Percentiles rank a stretch among this genome's conserved stretches.
Evolutionary conservation across 2,888 invertebrate genomes (phyloP).

Genomic region (Tetrapedia diversipes): DNA sequence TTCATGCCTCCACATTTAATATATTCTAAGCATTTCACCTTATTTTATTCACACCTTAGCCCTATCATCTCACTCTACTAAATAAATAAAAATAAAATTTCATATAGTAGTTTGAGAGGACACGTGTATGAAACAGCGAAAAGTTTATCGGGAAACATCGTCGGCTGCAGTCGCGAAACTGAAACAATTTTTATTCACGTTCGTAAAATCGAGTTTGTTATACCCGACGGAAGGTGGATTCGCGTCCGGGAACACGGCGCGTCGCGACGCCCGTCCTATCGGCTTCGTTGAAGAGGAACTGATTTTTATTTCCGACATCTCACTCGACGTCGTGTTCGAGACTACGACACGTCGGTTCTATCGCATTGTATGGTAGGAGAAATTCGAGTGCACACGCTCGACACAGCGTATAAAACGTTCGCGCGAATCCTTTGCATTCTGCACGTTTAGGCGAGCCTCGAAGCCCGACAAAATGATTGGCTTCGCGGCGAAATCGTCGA

Average conservation of each 20-base stretch:
- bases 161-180: neutral
- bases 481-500: no score
- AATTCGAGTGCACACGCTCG: neutral
- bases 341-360: neutral
- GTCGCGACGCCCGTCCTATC: slow-evolving; percentile 14
- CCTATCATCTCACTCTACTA: no score
- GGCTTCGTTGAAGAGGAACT: slow-evolving; percentile 2
- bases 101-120: neutral
- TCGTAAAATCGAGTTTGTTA: slow-evolving; percentile 46
- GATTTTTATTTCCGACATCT: slow-evolving; percentile 42
- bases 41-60: no score
- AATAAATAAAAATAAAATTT: no score
- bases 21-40: no score
- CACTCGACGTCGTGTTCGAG: slow-evolving; percentile 5
- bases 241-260: slow-evolving; percentile 7
- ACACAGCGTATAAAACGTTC: neutral
- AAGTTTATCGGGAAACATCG: slow-evolving; percentile 19
- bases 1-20: no score
- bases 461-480: neutral
- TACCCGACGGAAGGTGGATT: slow-evolving; percentile 20
- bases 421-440: neutral
- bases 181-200: slow-evolving; percentile 38
- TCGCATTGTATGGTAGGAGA: slow-evolving; percentile 10
- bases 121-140: neutral
- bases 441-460: neutral